Evolutionary conservation across 2,113 vertebrate genomes (phyloP).

Genomic region (Sinocyclocheilus rhinocerous): DNA sequence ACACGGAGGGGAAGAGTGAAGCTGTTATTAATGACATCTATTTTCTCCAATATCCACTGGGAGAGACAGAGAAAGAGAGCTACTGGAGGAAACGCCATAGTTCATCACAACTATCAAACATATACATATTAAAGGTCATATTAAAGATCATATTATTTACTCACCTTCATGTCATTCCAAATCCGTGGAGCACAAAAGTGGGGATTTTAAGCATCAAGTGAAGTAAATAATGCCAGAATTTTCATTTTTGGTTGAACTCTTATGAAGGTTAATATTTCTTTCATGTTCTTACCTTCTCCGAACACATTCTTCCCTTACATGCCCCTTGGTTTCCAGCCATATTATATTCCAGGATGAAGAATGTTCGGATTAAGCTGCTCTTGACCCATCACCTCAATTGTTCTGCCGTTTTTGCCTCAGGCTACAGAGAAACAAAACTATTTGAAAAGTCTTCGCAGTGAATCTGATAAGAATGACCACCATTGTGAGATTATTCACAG

Average conservation of each 20-base stretch:
- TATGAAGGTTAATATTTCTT: background rate
- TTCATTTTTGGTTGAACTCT: background rate
- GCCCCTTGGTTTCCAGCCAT: constrained; percentile 16
- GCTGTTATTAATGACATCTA: constrained; percentile 84
- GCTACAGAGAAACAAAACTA: constrained; percentile 55
- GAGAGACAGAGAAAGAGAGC: constrained; percentile 16
- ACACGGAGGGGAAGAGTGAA: constrained; percentile 74
- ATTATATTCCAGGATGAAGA: constrained; percentile 23
- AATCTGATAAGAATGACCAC: constrained; percentile 64
- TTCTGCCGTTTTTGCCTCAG: constrained; percentile 26
- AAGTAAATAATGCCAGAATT: background rate
- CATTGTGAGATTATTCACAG: constrained; percentile 61
- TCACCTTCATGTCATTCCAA: background rate
- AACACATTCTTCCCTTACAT: background rate
- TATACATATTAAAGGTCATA: background rate
- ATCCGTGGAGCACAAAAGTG: background rate
- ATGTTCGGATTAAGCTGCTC: constrained; percentile 19
- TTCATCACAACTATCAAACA: background rate
- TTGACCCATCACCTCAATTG: constrained; percentile 43
- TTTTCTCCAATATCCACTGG: constrained; percentile 71
- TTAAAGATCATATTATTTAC: background rate
- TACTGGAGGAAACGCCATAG: background rate
- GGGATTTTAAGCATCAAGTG: background rate
- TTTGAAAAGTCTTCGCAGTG: constrained; percentile 52
- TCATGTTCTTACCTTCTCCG: background rate